Conservation (phyloP, 1,140 invertebrate genomes). For the Teleogryllus occipitalis region DNA sequence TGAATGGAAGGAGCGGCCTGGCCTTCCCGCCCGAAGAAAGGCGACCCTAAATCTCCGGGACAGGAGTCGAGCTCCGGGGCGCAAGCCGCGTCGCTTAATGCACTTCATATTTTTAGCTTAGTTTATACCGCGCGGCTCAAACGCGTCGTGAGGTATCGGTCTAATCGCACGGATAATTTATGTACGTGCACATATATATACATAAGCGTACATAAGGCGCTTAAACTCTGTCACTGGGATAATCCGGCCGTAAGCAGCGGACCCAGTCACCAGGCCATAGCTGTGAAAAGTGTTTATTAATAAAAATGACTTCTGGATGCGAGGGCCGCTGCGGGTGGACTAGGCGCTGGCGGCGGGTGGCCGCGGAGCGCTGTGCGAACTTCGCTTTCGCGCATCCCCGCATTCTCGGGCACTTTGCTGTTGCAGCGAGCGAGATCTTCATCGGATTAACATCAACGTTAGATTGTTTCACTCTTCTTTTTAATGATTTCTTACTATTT, state of each 20-base stretch:
- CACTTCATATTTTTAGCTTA: constrained; percentile 1
- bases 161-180: not conserved
- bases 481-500: no score
- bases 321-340: not conserved
- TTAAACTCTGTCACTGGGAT: not conserved
- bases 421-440: no score
- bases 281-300: constrained; percentile 3
- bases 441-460: no score
- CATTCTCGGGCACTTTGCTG: no score
- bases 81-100: not conserved
- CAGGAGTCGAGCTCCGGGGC: not conserved
- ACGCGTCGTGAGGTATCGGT: not conserved
- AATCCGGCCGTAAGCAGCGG: not conserved
- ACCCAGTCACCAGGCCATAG: not conserved
- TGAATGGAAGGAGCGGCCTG: not conserved
- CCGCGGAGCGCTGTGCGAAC: no score
- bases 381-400: no score
- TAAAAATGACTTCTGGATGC: not conserved
- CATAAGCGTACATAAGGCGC: not conserved
- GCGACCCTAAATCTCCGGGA: not conserved
- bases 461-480: no score
- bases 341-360: no score
- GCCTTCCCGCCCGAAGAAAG: not conserved
- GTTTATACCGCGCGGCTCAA: not conserved
- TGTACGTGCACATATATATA: not conserved